Conservation (phyloP, 2,797 vertebrate genomes). For the Morelia viridis region DNA sequence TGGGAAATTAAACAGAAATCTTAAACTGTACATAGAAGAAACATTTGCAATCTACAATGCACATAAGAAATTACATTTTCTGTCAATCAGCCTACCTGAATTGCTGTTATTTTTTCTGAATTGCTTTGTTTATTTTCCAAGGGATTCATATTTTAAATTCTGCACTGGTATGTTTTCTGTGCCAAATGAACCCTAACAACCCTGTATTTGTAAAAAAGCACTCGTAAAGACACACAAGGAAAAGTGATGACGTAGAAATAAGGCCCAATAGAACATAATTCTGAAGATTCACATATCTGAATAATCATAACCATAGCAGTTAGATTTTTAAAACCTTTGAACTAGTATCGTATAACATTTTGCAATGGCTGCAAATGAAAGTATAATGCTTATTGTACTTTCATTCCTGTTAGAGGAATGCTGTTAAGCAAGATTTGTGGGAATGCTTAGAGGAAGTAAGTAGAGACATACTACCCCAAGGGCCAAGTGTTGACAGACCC, state of each 20-base stretch:
- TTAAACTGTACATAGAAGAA: background rate
- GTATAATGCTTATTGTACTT: background rate
- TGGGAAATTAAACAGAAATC: background rate
- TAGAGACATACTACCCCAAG: background rate
- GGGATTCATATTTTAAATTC: background rate
- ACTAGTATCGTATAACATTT: background rate
- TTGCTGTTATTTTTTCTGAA: slow-evolving; percentile 53
- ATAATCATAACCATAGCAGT: background rate
- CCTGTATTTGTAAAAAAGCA: background rate
- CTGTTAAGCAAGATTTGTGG: background rate
- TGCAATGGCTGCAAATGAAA: background rate
- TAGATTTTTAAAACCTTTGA: background rate
- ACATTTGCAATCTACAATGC: slow-evolving; percentile 45
- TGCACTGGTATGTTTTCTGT: background rate
- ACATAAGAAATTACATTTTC: slow-evolving; percentile 64
- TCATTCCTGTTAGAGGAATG: background rate
- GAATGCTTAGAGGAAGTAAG: background rate
- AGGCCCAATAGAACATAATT: background rate
- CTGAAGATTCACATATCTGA: background rate
- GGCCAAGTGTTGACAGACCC: background rate
- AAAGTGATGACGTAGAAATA: background rate
- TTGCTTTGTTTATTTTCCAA: background rate
- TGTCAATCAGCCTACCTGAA: slow-evolving; percentile 61
- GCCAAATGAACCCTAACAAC: background rate
- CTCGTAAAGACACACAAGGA: background rate